Evolutionary conservation across 1,140 invertebrate species (phyloP).

Genomic region (Megathymus violae): DNA sequence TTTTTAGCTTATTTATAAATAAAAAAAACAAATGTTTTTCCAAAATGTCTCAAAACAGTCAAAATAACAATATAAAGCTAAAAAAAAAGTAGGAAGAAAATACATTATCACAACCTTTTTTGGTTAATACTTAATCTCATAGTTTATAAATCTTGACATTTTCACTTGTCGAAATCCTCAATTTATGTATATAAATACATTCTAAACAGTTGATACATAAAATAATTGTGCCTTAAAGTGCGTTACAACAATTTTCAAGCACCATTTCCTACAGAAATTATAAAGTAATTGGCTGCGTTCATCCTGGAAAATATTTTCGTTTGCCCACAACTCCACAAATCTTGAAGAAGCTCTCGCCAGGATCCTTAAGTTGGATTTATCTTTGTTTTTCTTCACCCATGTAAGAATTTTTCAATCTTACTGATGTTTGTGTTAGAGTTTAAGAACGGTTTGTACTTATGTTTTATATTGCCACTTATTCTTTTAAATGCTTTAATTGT

Average conservation of each 20-base stretch:
- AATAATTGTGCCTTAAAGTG: not conserved
- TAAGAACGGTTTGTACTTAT: constrained; percentile 44
- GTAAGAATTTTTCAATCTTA: constrained; percentile 66
- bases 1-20: too few relatives aligned
- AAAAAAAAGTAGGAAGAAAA: too few relatives aligned
- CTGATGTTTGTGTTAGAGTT: constrained; percentile 68
- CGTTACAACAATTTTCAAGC: not conserved
- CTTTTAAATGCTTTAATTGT: not conserved
- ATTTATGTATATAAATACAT: too few relatives aligned
- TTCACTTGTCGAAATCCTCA: too few relatives aligned
- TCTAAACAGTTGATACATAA: too few relatives aligned
- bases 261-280: not conserved
- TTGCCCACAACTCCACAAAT: constrained; percentile 44
- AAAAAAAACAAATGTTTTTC: too few relatives aligned
- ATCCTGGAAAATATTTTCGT: constrained; percentile 38
- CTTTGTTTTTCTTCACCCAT: constrained; percentile 68
- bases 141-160: too few relatives aligned
- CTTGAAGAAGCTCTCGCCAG: constrained; percentile 51
- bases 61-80: too few relatives aligned
- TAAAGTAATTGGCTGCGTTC: constrained; percentile 56
- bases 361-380: constrained; percentile 71
- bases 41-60: too few relatives aligned
- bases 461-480: constrained; percentile 18
- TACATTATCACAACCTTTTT: too few relatives aligned
- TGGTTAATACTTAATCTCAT: too few relatives aligned